These are phyloP conservation scores for Drosophila mettleri DNA, from an alignment of 2,888 invertebrate genomes.

Conservation along the genomic window DNA sequence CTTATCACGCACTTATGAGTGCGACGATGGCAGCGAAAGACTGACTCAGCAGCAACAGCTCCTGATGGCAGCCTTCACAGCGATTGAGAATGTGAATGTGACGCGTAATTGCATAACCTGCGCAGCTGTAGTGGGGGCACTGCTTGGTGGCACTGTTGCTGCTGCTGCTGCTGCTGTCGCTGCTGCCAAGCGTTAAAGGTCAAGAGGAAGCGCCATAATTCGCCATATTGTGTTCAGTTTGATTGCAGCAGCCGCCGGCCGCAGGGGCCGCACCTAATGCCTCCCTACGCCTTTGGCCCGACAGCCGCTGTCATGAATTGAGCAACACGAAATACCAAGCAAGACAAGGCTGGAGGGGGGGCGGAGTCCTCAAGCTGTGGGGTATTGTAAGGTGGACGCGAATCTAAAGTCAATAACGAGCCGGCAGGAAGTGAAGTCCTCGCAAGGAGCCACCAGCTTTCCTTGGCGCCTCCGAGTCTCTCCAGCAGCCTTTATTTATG, in stretches of 20 bases:
- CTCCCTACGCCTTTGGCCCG: conserved; percentile 9
- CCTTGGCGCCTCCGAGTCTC: conserved; percentile 26
- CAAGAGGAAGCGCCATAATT: conserved; percentile 76
- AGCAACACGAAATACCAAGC: conserved; percentile 49
- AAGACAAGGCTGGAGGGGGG: conserved; percentile 2
- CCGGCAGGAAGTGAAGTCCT: conserved; percentile 59
- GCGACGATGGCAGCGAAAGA: conserved; percentile 46
- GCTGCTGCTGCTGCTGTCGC: too few species aligned
- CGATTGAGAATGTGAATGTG: conserved; percentile 60
- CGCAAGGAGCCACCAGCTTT: conserved; percentile 64
- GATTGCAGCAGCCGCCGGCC: conserved; percentile 39
- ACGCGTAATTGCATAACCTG: conserved; percentile 74
- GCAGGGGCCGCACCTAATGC: conserved; percentile 21
- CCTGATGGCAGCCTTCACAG: conserved; percentile 44
- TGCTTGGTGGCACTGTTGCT: too few species aligned
- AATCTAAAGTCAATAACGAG: conserved; percentile 63
- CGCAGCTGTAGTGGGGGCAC: conserved; percentile 8
- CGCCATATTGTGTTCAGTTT: conserved; percentile 65
- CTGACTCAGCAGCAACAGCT: conserved; percentile 34
- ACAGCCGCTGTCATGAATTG: conserved; percentile 38
- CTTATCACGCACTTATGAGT: conserved; percentile 74
- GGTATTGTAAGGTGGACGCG: conserved; percentile 11
- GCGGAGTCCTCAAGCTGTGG: conserved; percentile 9
- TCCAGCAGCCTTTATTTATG: conserved; percentile 42
- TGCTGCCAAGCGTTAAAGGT: conserved; percentile 47